Percentiles rank a stretch among this genome's conserved stretches.
phyloP scores from a whole-genome alignment of 2,797 vertebrate genomes.

The Urocyon cinereoargenteus region DNA sequence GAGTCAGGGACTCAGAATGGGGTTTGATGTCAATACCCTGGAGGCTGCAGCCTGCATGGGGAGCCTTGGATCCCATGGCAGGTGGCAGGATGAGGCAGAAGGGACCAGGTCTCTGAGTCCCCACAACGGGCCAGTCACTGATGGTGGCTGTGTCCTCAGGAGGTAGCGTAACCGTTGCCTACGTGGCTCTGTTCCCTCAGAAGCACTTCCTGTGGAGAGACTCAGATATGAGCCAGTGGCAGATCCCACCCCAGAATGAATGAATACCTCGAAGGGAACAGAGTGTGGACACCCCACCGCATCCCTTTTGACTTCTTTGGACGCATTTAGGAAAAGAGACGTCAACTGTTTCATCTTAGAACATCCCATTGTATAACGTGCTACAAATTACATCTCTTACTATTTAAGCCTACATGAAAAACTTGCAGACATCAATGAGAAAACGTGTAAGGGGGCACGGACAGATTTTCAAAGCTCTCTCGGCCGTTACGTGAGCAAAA shows the following conservation, averaged over 20 bases:
- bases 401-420: not conserved
- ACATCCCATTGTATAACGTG: not conserved
- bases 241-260: not conserved
- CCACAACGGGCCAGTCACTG: not conserved
- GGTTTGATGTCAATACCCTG: not conserved
- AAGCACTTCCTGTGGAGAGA: not conserved
- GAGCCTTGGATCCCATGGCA: fast-evolving
- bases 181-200: not conserved
- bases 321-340: not conserved
- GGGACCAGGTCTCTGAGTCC: not conserved
- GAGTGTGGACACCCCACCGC: fast-evolving
- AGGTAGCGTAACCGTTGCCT: not conserved
- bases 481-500: not conserved
- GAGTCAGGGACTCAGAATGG: not conserved
- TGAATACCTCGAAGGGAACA: fast-evolving
- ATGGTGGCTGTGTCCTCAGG: not conserved
- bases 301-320: not conserved
- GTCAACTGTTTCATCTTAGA: not conserved
- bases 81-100: not conserved
- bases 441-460: not conserved
- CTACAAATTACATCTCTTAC: slow-evolving; percentile 13
- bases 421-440: not conserved
- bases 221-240: no score
- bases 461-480: not conserved
- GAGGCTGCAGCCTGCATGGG: fast-evolving